Conservation (phyloP, 1,140 invertebrate species). For the Zelostemma sp. region DNA sequence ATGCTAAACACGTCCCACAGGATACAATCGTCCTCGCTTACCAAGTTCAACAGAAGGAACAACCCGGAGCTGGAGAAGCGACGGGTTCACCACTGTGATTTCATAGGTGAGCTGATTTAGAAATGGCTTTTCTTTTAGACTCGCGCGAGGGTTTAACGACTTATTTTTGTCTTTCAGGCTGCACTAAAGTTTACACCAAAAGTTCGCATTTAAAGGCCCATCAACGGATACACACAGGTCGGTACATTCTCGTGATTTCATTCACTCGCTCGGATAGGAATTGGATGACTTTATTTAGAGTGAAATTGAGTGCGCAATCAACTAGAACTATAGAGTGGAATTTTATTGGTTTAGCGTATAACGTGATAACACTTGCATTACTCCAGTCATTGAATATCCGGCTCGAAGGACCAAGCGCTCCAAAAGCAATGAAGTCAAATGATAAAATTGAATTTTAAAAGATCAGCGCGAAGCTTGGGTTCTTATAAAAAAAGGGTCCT, state of each 20-base stretch:
- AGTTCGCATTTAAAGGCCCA: constrained; percentile 98
- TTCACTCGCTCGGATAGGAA: background rate
- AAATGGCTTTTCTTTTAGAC: no score
- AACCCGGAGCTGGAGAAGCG: constrained; percentile 96
- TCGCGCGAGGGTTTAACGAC: no score
- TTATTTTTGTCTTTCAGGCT: constrained; percentile 78
- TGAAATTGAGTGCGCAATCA: no score
- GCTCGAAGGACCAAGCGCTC: background rate
- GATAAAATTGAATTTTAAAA: background rate
- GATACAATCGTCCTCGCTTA: constrained; percentile 63
- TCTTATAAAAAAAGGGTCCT: constrained; percentile 29
- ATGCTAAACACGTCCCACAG: constrained; percentile 60
- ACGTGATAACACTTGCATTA: background rate
- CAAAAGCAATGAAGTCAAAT: background rate
- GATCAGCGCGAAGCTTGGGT: no score
- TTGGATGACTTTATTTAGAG: no score
- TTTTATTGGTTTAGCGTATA: background rate
- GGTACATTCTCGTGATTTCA: background rate
- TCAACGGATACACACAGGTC: constrained; percentile 97
- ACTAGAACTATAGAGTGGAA: no score
- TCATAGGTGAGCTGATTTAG: constrained; percentile 78
- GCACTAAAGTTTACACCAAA: constrained; percentile 98
- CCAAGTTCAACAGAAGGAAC: constrained; percentile 91
- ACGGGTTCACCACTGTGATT: constrained; percentile 95
- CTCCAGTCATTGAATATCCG: background rate